Evolutionary conservation across 2,113 vertebrate species (phyloP), one percentile per base, ranked within the genome.

Genomic region (Tenebrosternarchus preto): DNA sequence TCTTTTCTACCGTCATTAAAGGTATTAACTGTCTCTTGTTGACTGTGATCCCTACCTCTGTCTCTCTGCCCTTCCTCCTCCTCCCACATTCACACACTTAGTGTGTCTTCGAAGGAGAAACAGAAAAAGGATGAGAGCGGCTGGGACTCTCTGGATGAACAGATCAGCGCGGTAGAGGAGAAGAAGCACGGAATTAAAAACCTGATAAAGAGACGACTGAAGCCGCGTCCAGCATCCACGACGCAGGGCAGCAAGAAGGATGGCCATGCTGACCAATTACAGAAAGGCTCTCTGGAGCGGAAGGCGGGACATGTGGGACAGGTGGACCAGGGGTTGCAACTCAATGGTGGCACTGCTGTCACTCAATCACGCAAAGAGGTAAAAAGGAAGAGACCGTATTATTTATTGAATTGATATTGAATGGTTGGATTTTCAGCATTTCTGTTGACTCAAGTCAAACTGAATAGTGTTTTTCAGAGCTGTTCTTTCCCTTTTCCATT

Each of bases 141-240:
- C 0, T 22, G 22, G 71, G 83, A 90, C 46, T 86, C 88, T 27
- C 81, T 85, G 43, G 81, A 80, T 16, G 88, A 92, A 22, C 82
- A 86, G 15, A 81, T 78, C 63, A 86, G 84, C 55, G 88, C 87
- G 1, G 89, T 82, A 1, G 90, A 92, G 4, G 90, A 92, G 77
- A 93, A 87, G 79, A 93, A 90, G 76, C 86, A 63, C 5, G 84
- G 88, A 2, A 81, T 92, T 3, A 94, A 87, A 77, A 86, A 78
- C 29, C 67, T 92, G 1, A 85, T 93, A 1, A 92, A 89, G 76
- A 88, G 86, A 63, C 81, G 91, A 19, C 85, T 91, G 64, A 85
- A 12, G 1, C 81, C 80, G 0, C 85, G 67, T 73, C 22, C 71
- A n/a, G n/a, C n/a, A 2, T 12, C 25, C 8, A 0, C 22, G 4